Evolutionary conservation across 2,797 vertebrate species (phyloP).

Genomic region (Oreortyx pictus): DNA sequence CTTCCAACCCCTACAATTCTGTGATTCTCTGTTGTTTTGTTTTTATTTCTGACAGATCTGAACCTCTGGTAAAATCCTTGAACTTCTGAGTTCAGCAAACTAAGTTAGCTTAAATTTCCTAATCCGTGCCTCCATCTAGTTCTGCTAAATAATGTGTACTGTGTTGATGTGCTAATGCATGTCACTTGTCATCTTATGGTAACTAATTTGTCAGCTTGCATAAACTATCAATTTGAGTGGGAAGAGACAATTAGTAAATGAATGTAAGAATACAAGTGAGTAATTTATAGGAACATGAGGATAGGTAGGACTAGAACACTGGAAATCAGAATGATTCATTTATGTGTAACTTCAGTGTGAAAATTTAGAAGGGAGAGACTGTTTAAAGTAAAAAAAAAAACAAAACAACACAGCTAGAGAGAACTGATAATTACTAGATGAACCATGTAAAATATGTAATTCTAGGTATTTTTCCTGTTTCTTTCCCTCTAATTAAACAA

Average conservation of each 20-base stretch:
- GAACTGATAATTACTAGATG: background rate
- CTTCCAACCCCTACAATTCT: too few species aligned
- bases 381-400: background rate
- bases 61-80: background rate
- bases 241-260: slow-evolving; percentile 19
- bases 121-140: background rate
- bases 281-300: background rate
- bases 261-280: background rate
- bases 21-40: background rate
- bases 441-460: background rate
- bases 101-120: background rate
- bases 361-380: background rate
- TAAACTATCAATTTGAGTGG: slow-evolving; percentile 39
- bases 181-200: background rate
- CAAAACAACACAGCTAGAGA: background rate
- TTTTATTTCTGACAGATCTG: background rate
- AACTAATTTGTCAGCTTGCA: background rate
- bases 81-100: background rate
- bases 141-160: background rate
- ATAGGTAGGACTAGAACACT: background rate
- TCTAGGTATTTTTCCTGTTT: background rate
- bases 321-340: background rate
- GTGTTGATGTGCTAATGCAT: background rate
- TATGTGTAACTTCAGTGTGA: background rate
- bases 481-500: background rate